Base-by-base conservation (phyloP, 2,113 vertebrate genomes). In the Lepus timidus region DNA sequence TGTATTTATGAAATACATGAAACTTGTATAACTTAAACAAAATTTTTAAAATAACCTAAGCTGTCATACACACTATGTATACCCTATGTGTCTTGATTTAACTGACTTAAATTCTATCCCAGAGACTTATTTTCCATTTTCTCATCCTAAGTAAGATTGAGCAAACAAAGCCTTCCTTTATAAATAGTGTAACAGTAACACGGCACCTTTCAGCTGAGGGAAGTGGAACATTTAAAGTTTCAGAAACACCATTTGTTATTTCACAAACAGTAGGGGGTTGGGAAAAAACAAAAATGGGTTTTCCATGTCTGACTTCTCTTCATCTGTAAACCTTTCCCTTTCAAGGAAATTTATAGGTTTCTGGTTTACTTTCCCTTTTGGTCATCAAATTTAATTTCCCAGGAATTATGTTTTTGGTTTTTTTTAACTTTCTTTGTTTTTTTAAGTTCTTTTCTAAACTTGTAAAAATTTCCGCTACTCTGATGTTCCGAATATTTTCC, bases 301-400 rank as follows among this genome's bases (percentile, higher is more conserved):
- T 95, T 93, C 75, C 93, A 83, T 62, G 65, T 82, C 73, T 82
- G 79, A 75, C 75, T 82, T 88, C 58, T 75, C 86, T 87, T 91
- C 58, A 36, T 89, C 91, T 94, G n/a, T 62, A 84, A 92, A 90
- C 25, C 75, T 65, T 92, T 89, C 58, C 65, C 85, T 39, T 90
- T 10, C 65, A 33, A 33, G 75, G 83, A 96, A 79, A 93, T 84
- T 78, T 62, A 58, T 55, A 78, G 52, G 49, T 29, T 91, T 93
- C 64, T 90, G 65, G 22, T 58, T 90, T 86, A 76, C 58, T 82
- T 93, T 67, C 70, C 65, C 67, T 95, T 58, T 75, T 64, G 65
- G 65, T 91, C 79, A 80, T 89, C 65, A 83, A 62, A 95, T 93
- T 93, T 79, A 36, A 96, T 94, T 93, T 93, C 91, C 85, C 58